These are phyloP conservation scores for Helicolenus hilgendorfi DNA, from an alignment of 2,797 vertebrate species.

Conservation along the genomic window DNA sequence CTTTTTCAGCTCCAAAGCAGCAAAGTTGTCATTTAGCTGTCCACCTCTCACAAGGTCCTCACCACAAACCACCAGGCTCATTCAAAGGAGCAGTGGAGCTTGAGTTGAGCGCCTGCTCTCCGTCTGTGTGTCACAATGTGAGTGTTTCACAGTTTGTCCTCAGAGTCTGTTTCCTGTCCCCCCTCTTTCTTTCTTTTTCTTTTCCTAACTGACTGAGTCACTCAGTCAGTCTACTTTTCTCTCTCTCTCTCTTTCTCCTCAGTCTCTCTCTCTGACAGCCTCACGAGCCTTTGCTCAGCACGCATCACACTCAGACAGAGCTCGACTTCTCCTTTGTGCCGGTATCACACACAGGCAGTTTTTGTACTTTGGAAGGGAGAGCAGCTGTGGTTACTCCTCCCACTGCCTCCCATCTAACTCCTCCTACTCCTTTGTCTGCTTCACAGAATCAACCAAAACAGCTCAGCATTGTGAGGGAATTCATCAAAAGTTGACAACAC, in stretches of 20 bases:
- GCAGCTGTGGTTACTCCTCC: conserved; percentile 63
- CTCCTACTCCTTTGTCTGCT: conserved; percentile 79
- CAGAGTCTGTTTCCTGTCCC: conserved; percentile 62
- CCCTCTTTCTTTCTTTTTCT: background rate
- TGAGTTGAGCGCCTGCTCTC: conserved; percentile 12
- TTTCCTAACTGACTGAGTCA: conserved; percentile 5
- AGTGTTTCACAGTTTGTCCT: conserved; percentile 44
- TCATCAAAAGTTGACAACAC: background rate
- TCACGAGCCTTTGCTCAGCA: conserved; percentile 45
- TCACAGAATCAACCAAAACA: conserved; percentile 43
- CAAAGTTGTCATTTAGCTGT: conserved; percentile 44
- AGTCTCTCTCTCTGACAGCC: conserved; percentile 49
- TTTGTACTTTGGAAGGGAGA: conserved; percentile 60
- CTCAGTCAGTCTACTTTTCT: conserved; percentile 18
- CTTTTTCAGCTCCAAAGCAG: conserved; percentile 29
- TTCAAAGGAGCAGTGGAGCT: background rate
- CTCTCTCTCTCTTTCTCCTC: background rate
- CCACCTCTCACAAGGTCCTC: conserved; percentile 14
- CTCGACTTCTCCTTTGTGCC: conserved; percentile 78
- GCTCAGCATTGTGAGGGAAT: conserved; percentile 7
- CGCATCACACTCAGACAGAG: conserved; percentile 32
- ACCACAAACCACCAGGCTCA: conserved; percentile 23
- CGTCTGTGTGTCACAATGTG: conserved; percentile 51
- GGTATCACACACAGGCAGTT: conserved; percentile 58
- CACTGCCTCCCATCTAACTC: conserved; percentile 28